A percentile compares a stretch with the other conserved stretches of the same genome.
Evolutionary conservation across 2,113 vertebrate genomes (phyloP).

Genomic region (Rhinolophus ferrumequinum): DNA sequence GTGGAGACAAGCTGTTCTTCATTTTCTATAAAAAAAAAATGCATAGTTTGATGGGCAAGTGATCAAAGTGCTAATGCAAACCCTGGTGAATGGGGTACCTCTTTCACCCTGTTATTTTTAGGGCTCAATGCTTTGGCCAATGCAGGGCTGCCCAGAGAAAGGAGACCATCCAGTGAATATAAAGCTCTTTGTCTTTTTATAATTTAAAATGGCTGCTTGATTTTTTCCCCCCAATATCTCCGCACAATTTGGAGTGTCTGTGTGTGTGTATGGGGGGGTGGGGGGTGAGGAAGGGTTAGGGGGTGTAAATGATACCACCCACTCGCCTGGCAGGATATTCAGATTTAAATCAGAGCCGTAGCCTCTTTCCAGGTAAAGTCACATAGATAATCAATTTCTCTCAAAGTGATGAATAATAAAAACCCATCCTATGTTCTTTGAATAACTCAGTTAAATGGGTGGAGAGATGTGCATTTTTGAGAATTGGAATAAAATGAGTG

Average conservation of each 20-base stretch:
- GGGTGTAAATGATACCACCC: constrained; percentile 30
- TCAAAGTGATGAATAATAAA: constrained; percentile 73
- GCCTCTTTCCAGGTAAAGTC: constrained; percentile 58
- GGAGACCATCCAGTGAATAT: not conserved
- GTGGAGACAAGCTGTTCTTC: constrained; percentile 86
- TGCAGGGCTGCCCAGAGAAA: constrained; percentile 41
- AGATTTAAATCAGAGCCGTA: constrained; percentile 51
- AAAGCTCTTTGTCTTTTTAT: constrained; percentile 58
- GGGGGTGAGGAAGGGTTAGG: too few relatives aligned
- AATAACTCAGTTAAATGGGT: constrained; percentile 75
- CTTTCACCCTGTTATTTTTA: constrained; percentile 58
- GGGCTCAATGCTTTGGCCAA: constrained; percentile 37
- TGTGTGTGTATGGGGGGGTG: not conserved
- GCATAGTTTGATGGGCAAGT: constrained; percentile 73
- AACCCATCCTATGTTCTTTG: constrained; percentile 63
- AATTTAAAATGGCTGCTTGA: constrained; percentile 52
- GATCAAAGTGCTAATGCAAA: constrained; percentile 74
- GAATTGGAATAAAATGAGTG: not conserved
- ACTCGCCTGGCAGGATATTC: constrained; percentile 50
- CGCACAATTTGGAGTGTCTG: not conserved
- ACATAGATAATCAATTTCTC: constrained; percentile 60
- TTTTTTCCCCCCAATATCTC: not conserved
- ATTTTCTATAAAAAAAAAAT: constrained; percentile 77
- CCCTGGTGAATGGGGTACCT: constrained; percentile 47
- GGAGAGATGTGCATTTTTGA: constrained; percentile 68